phyloP scores from a whole-genome alignment of 2,888 invertebrate genomes.

The Allygus modestus region DNA sequence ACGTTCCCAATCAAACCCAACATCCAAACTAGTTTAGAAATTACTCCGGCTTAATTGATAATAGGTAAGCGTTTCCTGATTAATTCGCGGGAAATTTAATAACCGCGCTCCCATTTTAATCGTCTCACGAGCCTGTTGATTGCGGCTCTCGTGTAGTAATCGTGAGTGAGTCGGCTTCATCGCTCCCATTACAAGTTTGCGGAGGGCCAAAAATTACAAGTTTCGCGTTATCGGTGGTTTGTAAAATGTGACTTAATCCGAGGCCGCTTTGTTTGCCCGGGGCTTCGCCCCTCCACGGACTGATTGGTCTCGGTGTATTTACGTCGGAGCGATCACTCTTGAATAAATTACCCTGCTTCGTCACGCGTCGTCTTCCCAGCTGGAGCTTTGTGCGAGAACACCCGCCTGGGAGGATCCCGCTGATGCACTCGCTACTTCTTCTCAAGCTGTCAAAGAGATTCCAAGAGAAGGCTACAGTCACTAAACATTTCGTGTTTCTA shows the following conservation, averaged over 20 bases:
- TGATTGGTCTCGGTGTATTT: conserved; percentile 47
- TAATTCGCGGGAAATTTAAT: conserved; percentile 14
- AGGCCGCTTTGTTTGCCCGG: conserved; percentile 9
- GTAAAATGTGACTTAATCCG: conserved; percentile 27
- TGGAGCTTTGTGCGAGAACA: conserved; percentile 17
- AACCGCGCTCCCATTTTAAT: conserved; percentile 11
- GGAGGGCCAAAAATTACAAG: conserved; percentile 24
- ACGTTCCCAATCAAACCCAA: not conserved
- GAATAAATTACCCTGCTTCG: conserved; percentile 47
- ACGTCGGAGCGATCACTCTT: conserved; percentile 41
- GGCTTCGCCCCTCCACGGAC: not conserved
- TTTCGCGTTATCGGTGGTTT: conserved; percentile 21
- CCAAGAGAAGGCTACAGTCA: no score
- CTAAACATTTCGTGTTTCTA: no score
- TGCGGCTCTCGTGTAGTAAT: not conserved
- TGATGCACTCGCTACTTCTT: not conserved
- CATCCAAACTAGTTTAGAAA: not conserved
- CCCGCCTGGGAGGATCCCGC: not conserved
- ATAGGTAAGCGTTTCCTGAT: conserved; percentile 29
- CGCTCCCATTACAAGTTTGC: conserved; percentile 17
- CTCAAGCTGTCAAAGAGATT: no score
- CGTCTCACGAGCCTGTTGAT: not conserved
- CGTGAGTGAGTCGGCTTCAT: not conserved
- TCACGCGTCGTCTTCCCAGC: conserved; percentile 38
- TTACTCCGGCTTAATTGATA: conserved; percentile 1